Conservation (phyloP, 2,113 vertebrate genomes). For the Pachyramphus minor region DNA sequence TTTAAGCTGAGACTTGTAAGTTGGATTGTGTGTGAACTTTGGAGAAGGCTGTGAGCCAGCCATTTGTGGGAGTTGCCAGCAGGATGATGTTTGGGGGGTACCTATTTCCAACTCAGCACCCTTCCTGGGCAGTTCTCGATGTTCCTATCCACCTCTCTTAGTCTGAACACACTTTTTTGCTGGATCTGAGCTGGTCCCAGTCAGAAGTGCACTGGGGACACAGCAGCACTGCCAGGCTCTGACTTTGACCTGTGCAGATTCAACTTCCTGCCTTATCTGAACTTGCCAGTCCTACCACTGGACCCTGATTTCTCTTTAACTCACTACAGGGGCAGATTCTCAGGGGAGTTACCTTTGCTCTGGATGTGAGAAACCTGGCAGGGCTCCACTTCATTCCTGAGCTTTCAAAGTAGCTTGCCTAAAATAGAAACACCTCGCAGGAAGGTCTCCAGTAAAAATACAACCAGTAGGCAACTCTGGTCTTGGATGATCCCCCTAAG, state of each 20-base stretch:
- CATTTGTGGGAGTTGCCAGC: neutral
- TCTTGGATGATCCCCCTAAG: neutral
- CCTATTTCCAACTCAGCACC: neutral
- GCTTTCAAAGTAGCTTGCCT: neutral
- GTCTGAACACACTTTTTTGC: neutral
- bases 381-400: neutral
- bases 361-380: neutral
- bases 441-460: neutral
- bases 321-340: neutral
- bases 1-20: neutral
- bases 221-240: neutral
- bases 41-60: neutral
- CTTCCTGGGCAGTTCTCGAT: accelerated
- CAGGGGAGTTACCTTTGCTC: neutral
- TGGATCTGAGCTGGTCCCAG: neutral
- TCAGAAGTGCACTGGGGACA: neutral
- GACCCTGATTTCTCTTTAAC: neutral
- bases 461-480: neutral
- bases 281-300: neutral
- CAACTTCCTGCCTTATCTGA: neutral
- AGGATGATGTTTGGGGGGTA: neutral
- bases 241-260: neutral
- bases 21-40: neutral
- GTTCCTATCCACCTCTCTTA: neutral
- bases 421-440: neutral